Conservation (phyloP, 2,113 vertebrate species). For the Rana temporaria region DNA sequence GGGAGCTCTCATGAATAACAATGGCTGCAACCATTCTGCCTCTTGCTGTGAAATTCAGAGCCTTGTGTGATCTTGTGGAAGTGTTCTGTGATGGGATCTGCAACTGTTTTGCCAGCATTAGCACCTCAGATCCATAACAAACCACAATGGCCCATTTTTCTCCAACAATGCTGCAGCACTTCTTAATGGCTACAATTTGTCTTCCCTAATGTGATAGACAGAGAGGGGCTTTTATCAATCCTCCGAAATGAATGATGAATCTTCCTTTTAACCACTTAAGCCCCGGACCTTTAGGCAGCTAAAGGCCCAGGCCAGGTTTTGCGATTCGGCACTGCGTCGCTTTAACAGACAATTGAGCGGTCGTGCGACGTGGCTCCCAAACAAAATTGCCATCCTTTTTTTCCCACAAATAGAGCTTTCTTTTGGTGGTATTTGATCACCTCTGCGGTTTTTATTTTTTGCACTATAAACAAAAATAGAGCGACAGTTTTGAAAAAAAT, state of each 20-base stretch:
- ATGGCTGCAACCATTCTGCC: background rate
- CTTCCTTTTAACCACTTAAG: too few relatives aligned
- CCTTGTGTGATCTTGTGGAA: background rate
- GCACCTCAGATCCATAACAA: background rate
- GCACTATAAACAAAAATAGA: too few relatives aligned
- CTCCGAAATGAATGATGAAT: background rate
- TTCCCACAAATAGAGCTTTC: too few relatives aligned
- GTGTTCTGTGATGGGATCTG: background rate
- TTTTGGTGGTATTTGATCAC: too few relatives aligned
- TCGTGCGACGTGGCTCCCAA: too few relatives aligned
- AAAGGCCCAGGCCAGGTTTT: too few relatives aligned
- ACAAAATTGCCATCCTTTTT: too few relatives aligned
- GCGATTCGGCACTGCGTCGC: too few relatives aligned
- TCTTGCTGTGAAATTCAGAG: background rate
- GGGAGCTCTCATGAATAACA: background rate
- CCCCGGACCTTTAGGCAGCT: too few relatives aligned
- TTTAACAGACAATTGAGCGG: too few relatives aligned
- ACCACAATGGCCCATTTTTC: background rate
- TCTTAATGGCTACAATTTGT: background rate
- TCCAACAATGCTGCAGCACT: background rate
- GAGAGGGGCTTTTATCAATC: background rate
- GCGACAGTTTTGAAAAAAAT: too few relatives aligned
- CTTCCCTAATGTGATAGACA: constrained; percentile 11
- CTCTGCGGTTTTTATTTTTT: too few relatives aligned
- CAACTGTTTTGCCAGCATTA: constrained; percentile 4